phyloP scores from a whole-genome alignment of 2,888 invertebrate species.

The Spisula subtruncata region DNA sequence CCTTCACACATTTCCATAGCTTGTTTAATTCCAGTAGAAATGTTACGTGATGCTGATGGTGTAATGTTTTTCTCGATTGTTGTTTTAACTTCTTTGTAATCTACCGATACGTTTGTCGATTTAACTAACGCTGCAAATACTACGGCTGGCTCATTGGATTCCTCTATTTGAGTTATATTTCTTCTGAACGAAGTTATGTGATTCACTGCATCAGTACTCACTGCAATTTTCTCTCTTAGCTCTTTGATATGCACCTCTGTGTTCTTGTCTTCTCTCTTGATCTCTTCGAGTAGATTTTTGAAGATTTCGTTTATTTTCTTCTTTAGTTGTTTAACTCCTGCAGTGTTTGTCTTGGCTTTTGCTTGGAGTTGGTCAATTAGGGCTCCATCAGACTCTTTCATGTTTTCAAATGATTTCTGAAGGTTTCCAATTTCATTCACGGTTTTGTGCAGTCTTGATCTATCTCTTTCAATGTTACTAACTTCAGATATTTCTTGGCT shows the following conservation, averaged over 20 bases:
- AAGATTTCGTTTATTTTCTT: constrained; percentile 2
- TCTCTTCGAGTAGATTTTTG: not conserved
- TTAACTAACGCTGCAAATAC: constrained; percentile 30
- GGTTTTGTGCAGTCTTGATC: not conserved
- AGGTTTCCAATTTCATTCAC: not conserved
- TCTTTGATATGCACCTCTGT: not conserved
- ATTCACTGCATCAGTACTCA: constrained; percentile 12
- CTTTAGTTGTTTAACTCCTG: not conserved
- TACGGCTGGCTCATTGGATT: not conserved
- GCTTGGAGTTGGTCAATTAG: not conserved
- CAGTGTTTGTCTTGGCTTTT: not conserved
- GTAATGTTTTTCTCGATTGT: not conserved
- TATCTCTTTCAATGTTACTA: not conserved
- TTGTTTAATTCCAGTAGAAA: not conserved
- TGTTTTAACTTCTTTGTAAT: constrained; percentile 11
- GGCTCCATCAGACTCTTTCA: not conserved
- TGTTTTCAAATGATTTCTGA: not conserved
- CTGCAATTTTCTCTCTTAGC: not conserved
- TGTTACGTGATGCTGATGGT: not conserved
- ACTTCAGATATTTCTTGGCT: not conserved
- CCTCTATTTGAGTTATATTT: not conserved
- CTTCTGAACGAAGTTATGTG: not conserved
- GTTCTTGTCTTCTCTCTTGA: not conserved
- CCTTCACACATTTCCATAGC: not conserved
- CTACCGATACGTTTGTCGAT: not conserved